Conservation (phyloP, 2,113 vertebrate species). For the Saguinus imperator region DNA sequence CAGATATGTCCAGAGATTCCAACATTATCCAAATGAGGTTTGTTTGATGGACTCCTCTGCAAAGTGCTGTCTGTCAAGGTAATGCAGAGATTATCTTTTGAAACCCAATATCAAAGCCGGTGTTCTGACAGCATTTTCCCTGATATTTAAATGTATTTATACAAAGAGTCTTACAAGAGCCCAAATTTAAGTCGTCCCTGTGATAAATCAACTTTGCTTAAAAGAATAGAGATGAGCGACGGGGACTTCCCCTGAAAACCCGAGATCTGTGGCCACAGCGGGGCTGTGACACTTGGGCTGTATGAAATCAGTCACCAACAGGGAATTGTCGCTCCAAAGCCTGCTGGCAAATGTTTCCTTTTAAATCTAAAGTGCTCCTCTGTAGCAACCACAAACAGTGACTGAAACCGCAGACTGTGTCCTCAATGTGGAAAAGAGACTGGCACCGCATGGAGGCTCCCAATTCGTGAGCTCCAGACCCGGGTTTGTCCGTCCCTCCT, state of each 20-base stretch:
- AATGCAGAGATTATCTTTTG: fast-evolving
- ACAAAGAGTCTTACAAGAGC: not conserved
- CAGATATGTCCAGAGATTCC: fast-evolving
- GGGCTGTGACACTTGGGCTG: fast-evolving
- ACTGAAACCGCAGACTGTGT: fast-evolving
- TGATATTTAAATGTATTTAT: not conserved
- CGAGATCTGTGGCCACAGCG: fast-evolving
- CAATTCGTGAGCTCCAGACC: not conserved
- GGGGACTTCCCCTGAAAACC: not conserved
- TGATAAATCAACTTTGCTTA: not conserved
- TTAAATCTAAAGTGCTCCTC: not conserved
- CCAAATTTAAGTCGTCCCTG: not conserved
- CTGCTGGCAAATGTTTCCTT: not conserved
- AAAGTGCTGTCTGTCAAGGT: fast-evolving
- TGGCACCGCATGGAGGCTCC: fast-evolving
- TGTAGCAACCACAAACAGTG: fast-evolving
- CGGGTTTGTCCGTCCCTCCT: fast-evolving
- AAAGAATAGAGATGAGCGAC: not conserved
- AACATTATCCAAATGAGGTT: fast-evolving
- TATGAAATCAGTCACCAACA: fast-evolving
- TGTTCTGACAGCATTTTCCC: not conserved
- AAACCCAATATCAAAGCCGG: not conserved
- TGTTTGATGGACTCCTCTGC: fast-evolving
- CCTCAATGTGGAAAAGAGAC: not conserved
- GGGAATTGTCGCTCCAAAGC: not conserved